These are phyloP conservation scores for Morelia viridis DNA, from an alignment of 2,797 vertebrate genomes.

Conservation along the genomic window DNA sequence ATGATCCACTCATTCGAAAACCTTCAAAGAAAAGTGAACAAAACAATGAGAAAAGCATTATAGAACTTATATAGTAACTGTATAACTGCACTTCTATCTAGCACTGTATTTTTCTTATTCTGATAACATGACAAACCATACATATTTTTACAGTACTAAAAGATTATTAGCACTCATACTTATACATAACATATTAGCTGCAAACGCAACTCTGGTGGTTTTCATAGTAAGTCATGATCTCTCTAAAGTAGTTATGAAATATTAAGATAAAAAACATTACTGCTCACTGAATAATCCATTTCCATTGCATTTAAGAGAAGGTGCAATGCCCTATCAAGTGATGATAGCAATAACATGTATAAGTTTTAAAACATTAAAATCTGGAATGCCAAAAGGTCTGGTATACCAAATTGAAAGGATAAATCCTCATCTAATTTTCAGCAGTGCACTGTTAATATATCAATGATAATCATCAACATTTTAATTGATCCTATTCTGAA, in stretches of 20 bases:
- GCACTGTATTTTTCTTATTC: neutral
- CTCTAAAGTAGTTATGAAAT: neutral
- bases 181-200: neutral
- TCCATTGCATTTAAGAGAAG: neutral
- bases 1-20: slow-evolving; percentile 91
- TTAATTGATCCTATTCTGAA: neutral
- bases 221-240: neutral
- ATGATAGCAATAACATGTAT: neutral
- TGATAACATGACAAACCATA: neutral
- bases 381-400: neutral
- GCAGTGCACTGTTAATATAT: neutral
- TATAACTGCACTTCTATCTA: slow-evolving; percentile 3
- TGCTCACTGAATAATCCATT: neutral
- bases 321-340: neutral
- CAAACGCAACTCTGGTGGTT: neutral
- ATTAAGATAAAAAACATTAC: neutral
- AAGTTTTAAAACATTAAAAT: neutral
- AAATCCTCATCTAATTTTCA: neutral
- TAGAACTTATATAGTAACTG: slow-evolving; percentile 17
- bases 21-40: slow-evolving; percentile 76
- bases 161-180: neutral
- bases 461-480: neutral
- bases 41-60: slow-evolving; percentile 67
- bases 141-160: neutral
- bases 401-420: neutral